phyloP scores from a whole-genome alignment of 1,140 invertebrate genomes.

The Ceratitis capitata region DNA sequence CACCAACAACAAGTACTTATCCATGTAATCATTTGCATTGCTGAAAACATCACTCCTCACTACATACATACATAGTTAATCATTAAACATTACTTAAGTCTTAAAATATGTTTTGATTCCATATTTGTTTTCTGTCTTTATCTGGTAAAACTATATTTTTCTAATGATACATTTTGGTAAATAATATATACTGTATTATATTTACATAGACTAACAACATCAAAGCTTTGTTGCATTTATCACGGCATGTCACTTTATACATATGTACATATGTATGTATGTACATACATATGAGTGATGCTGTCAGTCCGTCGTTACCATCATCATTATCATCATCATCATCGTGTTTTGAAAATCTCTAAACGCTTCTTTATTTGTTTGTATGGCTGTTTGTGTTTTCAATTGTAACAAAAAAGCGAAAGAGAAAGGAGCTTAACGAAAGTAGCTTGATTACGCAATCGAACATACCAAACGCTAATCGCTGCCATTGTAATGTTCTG shows the following conservation, averaged over 20 bases:
- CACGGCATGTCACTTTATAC: neutral
- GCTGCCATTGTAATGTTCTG: neutral
- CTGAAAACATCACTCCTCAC: neutral
- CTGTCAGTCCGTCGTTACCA: too few species aligned
- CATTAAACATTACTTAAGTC: neutral
- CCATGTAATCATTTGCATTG: neutral
- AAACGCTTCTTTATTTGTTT: constrained; percentile 10
- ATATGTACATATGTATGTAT: too few species aligned
- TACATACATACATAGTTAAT: too few species aligned
- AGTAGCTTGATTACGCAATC: neutral
- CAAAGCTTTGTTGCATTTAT: neutral
- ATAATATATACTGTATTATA: neutral
- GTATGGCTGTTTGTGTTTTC: neutral
- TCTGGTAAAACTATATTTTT: constrained; percentile 12
- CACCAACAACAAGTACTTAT: neutral
- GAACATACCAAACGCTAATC: neutral
- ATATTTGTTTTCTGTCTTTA: constrained; percentile 18
- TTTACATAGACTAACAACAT: neutral
- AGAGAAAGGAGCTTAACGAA: neutral
- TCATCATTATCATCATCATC: too few species aligned
- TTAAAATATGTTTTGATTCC: neutral
- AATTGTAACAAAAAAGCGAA: neutral
- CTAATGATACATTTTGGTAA: neutral
- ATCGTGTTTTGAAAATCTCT: neutral
- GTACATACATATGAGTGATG: too few species aligned